A percentile compares a stretch with the other conserved stretches of the same genome.
Evolutionary conservation across 2,888 invertebrate genomes (phyloP).

Genomic region (Metacarcinus magister): DNA sequence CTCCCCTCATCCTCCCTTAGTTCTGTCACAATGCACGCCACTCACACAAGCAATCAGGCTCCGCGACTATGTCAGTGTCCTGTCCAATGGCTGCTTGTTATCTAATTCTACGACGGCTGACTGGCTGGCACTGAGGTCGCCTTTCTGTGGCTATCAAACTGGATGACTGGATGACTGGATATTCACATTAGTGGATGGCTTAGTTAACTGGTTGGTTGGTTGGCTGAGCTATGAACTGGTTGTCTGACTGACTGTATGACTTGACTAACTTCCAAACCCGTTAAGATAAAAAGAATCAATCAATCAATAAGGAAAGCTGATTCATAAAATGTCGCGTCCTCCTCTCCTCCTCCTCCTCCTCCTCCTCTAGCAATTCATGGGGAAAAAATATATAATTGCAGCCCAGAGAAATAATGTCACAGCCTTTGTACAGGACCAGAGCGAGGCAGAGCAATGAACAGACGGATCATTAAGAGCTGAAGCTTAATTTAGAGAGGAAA

Average conservation of each 20-base stretch:
- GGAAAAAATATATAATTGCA: neutral
- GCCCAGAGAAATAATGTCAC: neutral
- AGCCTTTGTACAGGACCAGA: neutral
- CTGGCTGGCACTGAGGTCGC: neutral
- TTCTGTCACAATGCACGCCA: neutral
- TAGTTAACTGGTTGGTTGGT: neutral
- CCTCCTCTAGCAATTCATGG: neutral
- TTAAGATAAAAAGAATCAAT: too few relatives aligned
- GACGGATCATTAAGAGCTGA: neutral
- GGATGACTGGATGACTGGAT: neutral
- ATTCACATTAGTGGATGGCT: neutral
- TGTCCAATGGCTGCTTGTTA: neutral
- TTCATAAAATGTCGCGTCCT: neutral
- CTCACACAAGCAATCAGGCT: neutral
- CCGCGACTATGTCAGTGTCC: neutral
- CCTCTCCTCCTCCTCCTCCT: neutral
- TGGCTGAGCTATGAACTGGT: too few relatives aligned
- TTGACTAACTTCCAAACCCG: too few relatives aligned
- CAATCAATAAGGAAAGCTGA: neutral
- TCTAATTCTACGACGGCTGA: neutral
- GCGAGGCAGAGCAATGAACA: neutral
- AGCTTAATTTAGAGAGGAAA: neutral
- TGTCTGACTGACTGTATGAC: too few relatives aligned
- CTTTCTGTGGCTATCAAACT: neutral
- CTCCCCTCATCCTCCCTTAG: neutral